Evolutionary conservation across 2,888 invertebrate species (phyloP).

Genomic region (Lepeophtheirus nordmannii): DNA sequence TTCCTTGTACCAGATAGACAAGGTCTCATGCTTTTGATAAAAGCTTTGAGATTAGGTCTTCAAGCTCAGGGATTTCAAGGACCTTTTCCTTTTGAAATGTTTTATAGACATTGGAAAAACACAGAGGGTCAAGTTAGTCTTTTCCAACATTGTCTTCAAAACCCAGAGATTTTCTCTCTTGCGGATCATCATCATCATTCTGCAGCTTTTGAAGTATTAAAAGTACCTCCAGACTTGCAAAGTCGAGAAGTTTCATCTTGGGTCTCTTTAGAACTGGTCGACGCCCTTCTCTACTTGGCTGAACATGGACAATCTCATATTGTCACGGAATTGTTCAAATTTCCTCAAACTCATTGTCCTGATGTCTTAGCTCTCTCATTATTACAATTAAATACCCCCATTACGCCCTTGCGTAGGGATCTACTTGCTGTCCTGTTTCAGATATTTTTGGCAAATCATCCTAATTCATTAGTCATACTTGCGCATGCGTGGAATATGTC

Average conservation of each 20-base stretch:
- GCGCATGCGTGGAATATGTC: conserved; percentile 87
- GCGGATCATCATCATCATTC: conserved; percentile 76
- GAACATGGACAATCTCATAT: conserved; percentile 60
- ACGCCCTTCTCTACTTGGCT: conserved; percentile 66
- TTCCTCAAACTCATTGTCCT: conserved; percentile 80
- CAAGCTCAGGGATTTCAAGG: conserved; percentile 52
- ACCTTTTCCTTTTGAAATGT: conserved; percentile 67
- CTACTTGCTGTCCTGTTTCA: conserved; percentile 72
- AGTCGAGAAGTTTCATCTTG: conserved; percentile 83
- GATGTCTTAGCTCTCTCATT: conserved; percentile 79
- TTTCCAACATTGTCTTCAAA: conserved; percentile 35
- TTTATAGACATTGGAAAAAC: conserved; percentile 84
- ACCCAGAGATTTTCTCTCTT: conserved; percentile 84
- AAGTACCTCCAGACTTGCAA: conserved; percentile 84
- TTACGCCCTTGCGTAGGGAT: conserved; percentile 65
- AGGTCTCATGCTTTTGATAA: conserved; percentile 64
- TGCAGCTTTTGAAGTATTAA: conserved; percentile 71
- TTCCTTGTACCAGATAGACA: conserved; percentile 73
- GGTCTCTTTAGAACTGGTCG: conserved; percentile 81
- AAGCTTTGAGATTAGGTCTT: conserved; percentile 61
- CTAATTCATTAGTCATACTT: conserved; percentile 86
- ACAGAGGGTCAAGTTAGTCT: conserved; percentile 55
- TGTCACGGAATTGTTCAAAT: conserved; percentile 74
- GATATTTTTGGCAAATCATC: conserved; percentile 79
- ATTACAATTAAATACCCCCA: conserved; percentile 66